Base-by-base conservation (phyloP, 37 sponge, comb jelly and placozoan species). In the Aplysina aerophoba region DNA sequence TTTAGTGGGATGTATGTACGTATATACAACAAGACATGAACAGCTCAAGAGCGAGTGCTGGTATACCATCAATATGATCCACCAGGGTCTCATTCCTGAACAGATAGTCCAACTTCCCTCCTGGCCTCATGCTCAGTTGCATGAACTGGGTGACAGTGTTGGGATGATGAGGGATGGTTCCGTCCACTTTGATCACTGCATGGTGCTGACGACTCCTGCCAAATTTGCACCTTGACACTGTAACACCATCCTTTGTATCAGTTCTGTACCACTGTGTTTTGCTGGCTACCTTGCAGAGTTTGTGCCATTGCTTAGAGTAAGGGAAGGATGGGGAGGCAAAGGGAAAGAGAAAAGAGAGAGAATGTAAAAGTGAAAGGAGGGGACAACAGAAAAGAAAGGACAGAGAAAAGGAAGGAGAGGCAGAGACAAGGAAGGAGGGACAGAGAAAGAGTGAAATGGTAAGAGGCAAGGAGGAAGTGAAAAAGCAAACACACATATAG, bases 101-200 rank as follows among this genome's bases (percentile, higher is more conserved):
- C 15, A 92, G 57, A 78, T 95, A 92, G 61, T 95, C 96, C 81
- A 95, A 71, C 93, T 95, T 95, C 21, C 96, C 96, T 79, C 96
- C 96, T 39, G 88, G 90, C 40, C 59, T 71, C 15, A 90, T 92
- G 44, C 83, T 86, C n/a, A 90, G 85, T 55, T 88, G 83, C 34
- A 95, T 78, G 57, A 95, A 95, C 78, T 90, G 87, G 54, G 59
- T 88, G 20, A 95, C 88, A 12, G 82, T 83, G 15, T 30, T 59
- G 2, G 90, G 90, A 25, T 78, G 55, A 22, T 88, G 90, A 11
- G 63, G 53, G 0, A 91, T 69, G 21, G 85, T 71, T 25, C 96
- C 96, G 24, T 95, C 96, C 53, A 93, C 64, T 53, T 90, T 93
- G 21, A 93, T 83, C 35, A 93, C 87, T 15, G 88, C 89, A 78